phyloP scores from a whole-genome alignment of 2,888 invertebrate species.

The Parapristionchus giblindavisi region DNA sequence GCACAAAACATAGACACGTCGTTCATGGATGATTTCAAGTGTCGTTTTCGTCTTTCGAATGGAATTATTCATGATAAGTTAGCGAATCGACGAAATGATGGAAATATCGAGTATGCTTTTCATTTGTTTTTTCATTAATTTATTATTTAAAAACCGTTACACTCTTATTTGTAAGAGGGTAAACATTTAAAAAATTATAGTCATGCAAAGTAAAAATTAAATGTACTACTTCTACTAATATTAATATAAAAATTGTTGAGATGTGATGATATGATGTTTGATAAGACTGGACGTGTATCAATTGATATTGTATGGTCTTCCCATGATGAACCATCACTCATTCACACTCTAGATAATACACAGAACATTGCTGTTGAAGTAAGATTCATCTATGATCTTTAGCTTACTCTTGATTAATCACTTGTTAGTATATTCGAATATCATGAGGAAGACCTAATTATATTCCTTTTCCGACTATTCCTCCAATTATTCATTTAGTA shows the following conservation, averaged over 20 bases:
- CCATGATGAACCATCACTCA: conserved; percentile 40
- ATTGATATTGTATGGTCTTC: conserved; percentile 62
- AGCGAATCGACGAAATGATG: conserved; percentile 47
- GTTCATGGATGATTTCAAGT: conserved; percentile 69
- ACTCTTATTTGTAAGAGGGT: too few relatives aligned
- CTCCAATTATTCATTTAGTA: background rate
- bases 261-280: conserved; percentile 66
- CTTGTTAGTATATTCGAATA: too few relatives aligned
- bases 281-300: conserved; percentile 51
- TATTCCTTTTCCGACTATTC: too few relatives aligned
- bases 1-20: conserved; percentile 60
- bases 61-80: conserved; percentile 51
- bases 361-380: conserved; percentile 43
- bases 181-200: too few relatives aligned
- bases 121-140: background rate
- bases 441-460: too few relatives aligned
- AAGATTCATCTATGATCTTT: too few relatives aligned
- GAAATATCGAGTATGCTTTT: conserved; percentile 51
- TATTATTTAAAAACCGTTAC: too few relatives aligned
- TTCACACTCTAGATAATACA: conserved; percentile 51
- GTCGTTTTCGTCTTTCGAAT: conserved; percentile 58
- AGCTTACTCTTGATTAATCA: too few relatives aligned
- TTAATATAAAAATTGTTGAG: too few relatives aligned
- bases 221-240: too few relatives aligned
- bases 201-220: too few relatives aligned